Evolutionary conservation across 2,888 invertebrate species (phyloP).

Genomic region (Lasioglossum oenotherae): DNA sequence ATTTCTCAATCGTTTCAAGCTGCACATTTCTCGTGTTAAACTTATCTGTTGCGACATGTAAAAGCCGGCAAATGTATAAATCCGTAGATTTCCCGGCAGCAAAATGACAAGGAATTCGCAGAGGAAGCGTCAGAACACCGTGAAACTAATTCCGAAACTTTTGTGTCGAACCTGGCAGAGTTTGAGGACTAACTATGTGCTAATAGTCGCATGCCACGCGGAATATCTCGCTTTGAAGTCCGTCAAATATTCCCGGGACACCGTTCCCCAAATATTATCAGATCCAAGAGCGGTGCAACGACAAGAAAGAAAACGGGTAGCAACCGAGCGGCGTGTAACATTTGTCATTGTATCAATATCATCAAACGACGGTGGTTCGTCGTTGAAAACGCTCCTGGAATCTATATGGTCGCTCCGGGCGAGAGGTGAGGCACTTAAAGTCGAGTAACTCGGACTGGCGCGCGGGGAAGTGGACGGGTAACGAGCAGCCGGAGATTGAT

Average conservation of each 20-base stretch:
- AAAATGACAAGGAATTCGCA: not conserved
- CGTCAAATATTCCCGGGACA: not conserved
- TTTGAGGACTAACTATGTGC: not conserved
- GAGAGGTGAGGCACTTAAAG: constrained; percentile 66
- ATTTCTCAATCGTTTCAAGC: not conserved
- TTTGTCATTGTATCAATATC: constrained; percentile 52
- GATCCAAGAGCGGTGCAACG: not conserved
- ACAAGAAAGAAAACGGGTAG: not conserved
- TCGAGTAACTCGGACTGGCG: constrained; percentile 66
- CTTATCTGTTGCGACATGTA: not conserved
- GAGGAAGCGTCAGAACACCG: not conserved
- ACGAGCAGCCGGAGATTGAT: constrained; percentile 76
- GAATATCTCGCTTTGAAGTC: not conserved
- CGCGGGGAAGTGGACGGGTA: constrained; percentile 74
- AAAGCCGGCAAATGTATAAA: not conserved
- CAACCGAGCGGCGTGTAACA: constrained; percentile 13
- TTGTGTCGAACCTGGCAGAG: not conserved
- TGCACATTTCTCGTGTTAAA: too few species aligned
- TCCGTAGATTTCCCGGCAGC: not conserved
- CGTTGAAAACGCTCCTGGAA: constrained; percentile 56
- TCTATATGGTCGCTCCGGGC: constrained; percentile 35
- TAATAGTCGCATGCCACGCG: not conserved
- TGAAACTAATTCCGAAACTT: not conserved
- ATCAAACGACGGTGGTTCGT: constrained; percentile 34
- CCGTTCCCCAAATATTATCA: not conserved